Base-by-base conservation (phyloP, 2,113 vertebrate species). In the Tonatia bakeri region DNA sequence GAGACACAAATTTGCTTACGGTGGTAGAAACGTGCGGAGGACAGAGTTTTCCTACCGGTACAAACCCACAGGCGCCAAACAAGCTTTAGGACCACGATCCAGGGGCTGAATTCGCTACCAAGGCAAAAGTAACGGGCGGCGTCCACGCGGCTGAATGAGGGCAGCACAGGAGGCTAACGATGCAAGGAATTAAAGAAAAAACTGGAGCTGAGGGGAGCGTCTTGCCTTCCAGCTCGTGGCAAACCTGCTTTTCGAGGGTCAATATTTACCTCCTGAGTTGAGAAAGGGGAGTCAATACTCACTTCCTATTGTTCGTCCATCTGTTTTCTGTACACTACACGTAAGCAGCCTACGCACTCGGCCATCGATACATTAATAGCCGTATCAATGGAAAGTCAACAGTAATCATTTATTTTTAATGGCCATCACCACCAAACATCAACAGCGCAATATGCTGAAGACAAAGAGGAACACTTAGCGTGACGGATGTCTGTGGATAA, bases 381-480 rank as follows among this genome's bases (percentile, higher is more conserved):
- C 95, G n/a, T 97, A 96, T 97, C 96, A 96, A 97, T 96, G 95
- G 96, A 95, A 97, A 95, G 97, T 97, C 97, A 97, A 90, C 97
- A 95, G 54, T 96, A 24, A 96, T 97, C 97, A 97, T 97, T 97
- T 98, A 97, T 96, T 97, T 98, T 97, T 98, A 97, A 97, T 97
- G 96, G 90, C 96, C 95, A 96, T 94, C 97, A 94, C 96, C 69
- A 56, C 96, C 80, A 97, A 97, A 97, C 90, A 95, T 94, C 97
- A 96, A 91, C 90, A 76, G 79, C 43, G 79, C 97, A 96, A 77
- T 96, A 75, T 31, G 33, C 75, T 5, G 82, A 94, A 96, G 94
- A 94, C 86, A 54, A 86, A 95, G 77, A 97, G 96, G 94, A 95
- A 97, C 94, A 95, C 95, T 97, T 95, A 97, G 97, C 43, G 0